Conservation (phyloP, 2,888 invertebrate genomes). For the Agriotes lineatus region DNA sequence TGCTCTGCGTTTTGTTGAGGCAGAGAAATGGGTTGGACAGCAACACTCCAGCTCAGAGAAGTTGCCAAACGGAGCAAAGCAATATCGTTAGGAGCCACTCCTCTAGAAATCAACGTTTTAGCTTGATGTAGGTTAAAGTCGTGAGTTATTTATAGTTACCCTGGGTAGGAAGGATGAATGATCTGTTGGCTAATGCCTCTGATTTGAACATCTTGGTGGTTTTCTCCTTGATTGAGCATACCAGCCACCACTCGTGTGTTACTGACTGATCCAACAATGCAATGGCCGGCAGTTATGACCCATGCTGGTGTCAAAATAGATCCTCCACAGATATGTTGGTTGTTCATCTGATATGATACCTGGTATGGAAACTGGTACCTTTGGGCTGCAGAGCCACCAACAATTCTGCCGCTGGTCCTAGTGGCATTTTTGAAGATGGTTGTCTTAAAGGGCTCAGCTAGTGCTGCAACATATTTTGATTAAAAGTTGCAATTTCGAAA, state of each 20-base stretch:
- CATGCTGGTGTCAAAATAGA: constrained; percentile 65
- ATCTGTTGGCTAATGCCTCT: constrained; percentile 61
- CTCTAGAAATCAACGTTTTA: not conserved
- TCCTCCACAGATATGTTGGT: constrained; percentile 65
- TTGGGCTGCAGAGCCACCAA: not conserved
- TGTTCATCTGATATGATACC: constrained; percentile 13
- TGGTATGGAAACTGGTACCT: constrained; percentile 16
- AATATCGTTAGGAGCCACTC: constrained; percentile 22
- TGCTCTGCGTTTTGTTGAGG: constrained; percentile 58
- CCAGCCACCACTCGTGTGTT: constrained; percentile 64
- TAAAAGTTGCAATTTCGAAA: too few species aligned
- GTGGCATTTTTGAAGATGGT: not conserved
- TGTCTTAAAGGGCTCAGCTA: not conserved
- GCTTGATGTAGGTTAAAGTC: too few species aligned
- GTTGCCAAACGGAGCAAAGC: constrained; percentile 10
- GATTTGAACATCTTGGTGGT: constrained; percentile 63
- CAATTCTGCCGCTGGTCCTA: not conserved
- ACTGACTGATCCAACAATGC: constrained; percentile 60
- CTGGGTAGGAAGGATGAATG: constrained; percentile 66
- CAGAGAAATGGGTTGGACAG: constrained; percentile 66
- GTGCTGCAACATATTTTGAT: too few species aligned
- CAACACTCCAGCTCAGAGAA: constrained; percentile 53
- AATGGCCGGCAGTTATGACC: constrained; percentile 69
- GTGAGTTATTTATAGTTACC: too few species aligned
- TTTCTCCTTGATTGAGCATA: constrained; percentile 63